Conservation (phyloP, 30 jellyfish, hydroid and myxozoan species). For the Hydractinia symbiolongicarpus region DNA sequence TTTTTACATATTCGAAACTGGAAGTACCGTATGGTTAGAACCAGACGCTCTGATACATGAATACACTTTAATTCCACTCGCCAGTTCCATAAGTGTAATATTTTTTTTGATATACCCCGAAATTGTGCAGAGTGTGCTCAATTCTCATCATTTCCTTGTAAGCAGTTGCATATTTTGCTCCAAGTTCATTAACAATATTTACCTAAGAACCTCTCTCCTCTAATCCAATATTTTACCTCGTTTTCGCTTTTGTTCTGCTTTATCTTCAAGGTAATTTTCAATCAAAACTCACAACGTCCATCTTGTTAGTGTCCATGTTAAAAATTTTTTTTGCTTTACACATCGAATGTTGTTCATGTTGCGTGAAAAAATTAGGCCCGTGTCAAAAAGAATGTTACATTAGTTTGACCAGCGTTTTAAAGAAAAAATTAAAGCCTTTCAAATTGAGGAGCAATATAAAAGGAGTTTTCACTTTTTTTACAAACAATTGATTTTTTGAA, state of each 20-base stretch:
- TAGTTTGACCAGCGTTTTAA: background rate
- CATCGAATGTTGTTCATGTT: background rate
- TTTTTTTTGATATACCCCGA: background rate
- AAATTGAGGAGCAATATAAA: too few species aligned
- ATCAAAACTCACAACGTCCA: constrained; percentile 1
- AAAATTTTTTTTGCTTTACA: background rate
- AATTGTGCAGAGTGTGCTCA: background rate
- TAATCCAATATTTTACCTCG: constrained; percentile 1
- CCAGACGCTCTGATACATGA: background rate
- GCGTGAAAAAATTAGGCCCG: background rate
- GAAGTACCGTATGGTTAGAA: constrained; percentile 3
- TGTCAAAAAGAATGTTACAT: background rate
- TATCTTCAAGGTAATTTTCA: background rate
- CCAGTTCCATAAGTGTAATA: constrained; percentile 4
- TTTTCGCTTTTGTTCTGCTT: background rate
- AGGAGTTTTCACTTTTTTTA: too few species aligned
- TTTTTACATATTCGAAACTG: background rate
- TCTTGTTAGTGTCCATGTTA: background rate
- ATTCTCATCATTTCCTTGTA: constrained; percentile 6
- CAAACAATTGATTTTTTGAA: too few species aligned
- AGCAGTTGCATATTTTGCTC: background rate
- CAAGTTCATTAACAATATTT: constrained; percentile 2
- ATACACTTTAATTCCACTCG: background rate
- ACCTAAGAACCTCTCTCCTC: background rate
- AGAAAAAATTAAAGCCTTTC: too few species aligned